Percentiles rank a stretch among this genome's conserved stretches.
phyloP scores from a whole-genome alignment of 2,113 vertebrate genomes.

The Sminthopsis crassicaudata region DNA sequence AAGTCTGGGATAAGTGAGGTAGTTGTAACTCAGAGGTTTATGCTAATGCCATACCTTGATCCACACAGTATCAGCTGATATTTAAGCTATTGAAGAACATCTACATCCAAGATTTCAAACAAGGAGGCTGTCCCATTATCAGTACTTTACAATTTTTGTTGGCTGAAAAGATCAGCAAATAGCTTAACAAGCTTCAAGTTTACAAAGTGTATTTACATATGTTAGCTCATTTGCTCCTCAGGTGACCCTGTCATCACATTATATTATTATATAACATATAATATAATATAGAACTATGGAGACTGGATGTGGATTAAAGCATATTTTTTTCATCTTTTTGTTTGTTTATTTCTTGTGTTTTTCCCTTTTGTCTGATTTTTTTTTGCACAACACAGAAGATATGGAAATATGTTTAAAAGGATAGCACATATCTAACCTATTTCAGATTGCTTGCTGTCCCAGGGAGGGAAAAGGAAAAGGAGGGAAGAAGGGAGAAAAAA shows the following conservation, averaged over 20 bases:
- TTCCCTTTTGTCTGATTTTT: no score
- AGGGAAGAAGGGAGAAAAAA: no score
- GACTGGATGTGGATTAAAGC: no score
- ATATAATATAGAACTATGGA: no score
- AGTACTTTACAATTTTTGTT: neutral
- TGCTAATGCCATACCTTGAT: neutral
- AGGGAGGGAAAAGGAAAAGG: no score
- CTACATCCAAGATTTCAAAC: neutral
- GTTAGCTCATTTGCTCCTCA: neutral
- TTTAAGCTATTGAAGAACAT: neutral
- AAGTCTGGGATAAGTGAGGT: neutral
- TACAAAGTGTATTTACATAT: neutral
- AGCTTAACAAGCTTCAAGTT: neutral
- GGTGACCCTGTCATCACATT: neutral
- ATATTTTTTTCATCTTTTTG: no score
- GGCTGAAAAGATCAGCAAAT: neutral
- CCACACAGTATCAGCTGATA: neutral
- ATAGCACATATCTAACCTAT: no score
- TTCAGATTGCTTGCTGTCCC: no score
- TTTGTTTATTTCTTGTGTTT: no score
- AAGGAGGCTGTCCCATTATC: neutral
- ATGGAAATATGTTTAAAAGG: no score
- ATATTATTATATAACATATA: no score
- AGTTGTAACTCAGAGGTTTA: neutral
- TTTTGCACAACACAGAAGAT: no score